Base-by-base conservation (phyloP, 2,888 invertebrate species). In the Dicranocentrus wangi region DNA sequence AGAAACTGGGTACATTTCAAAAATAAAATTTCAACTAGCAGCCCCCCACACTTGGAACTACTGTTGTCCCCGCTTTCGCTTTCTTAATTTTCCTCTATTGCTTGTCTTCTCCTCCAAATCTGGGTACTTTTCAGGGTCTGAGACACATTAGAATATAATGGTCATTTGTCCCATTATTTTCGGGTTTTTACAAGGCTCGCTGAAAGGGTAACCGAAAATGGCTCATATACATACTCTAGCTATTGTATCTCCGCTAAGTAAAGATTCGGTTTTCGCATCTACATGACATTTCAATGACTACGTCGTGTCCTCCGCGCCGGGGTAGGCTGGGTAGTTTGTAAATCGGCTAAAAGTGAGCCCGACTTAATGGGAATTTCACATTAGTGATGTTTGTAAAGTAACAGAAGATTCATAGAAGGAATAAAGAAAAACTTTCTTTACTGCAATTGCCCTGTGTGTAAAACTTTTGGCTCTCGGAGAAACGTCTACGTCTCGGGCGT, bases 321-420 rank as follows among this genome's bases (percentile, higher is more conserved):
- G 19, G 51, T 19, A 55, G 23, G 23, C 55, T 23, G 70, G 70
- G 10, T n/a, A 69, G 61, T 61, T 69, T 60, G 70, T 53, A 61
- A 70, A 70, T 51, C 61, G 32, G 53, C 70, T 78, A 78, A 78
- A 76, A 78, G 77, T 78, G 51, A 78, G 69, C 69, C 42, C 51
- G 70, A 55, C 70, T 32, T 78, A 78, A 78, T 78, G 77, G 77
- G 69, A 61, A 78, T 78, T 70, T 78, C 63, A 78, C 77, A 78
- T 78, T 78, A 78, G 77, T 70, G 70, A 69, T 78, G 70, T 78
- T 78, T 78, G 77, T 78, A 78, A 78, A 78, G 77, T 78, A 78
- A 78, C 77, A 63, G 70, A 78, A 78, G 77, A 78, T 78, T 78
- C 77, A 78, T 78, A 70, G 77, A 63, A 51, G 63, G 61, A 78